Conservation (phyloP, 37 sponge, comb jelly and placozoan genomes). For the Diacarnus erythraeanus region DNA sequence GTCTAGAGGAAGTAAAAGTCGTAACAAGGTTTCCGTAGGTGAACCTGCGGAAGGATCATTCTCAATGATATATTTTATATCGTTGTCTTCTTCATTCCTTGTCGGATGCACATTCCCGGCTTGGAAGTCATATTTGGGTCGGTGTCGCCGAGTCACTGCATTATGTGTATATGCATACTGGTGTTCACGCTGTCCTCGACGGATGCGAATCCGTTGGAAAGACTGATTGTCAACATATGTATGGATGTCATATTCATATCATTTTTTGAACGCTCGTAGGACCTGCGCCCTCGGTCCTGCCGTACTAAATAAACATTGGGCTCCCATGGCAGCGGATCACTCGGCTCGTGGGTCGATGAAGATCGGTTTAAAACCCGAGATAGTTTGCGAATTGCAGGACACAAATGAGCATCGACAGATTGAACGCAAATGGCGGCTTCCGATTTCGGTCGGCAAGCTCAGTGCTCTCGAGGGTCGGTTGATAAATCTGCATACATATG, state of each 20-base stretch:
- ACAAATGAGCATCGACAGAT: constrained; percentile 92
- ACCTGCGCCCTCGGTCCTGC: too few relatives aligned
- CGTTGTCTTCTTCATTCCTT: too few relatives aligned
- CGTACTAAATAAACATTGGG: too few relatives aligned
- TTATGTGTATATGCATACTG: too few relatives aligned
- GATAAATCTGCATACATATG: constrained; percentile 8
- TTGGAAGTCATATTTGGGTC: too few relatives aligned
- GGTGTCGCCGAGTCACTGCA: too few relatives aligned
- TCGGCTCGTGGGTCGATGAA: constrained; percentile 90
- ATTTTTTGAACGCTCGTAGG: too few relatives aligned
- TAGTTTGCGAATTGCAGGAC: constrained; percentile 91
- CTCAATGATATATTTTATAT: too few relatives aligned
- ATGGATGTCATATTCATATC: too few relatives aligned
- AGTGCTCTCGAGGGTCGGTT: constrained; percentile 74
- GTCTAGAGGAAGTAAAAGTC: constrained; percentile 77
- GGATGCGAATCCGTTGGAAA: constrained; percentile 3
- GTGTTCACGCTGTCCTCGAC: constrained; percentile 2
- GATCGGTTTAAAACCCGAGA: constrained; percentile 87
- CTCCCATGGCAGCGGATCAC: constrained; percentile 86
- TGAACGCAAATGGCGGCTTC: constrained; percentile 85
- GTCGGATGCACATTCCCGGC: too few relatives aligned
- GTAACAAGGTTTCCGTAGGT: constrained; percentile 83
- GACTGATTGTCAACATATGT: too few relatives aligned
- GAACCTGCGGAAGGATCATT: constrained; percentile 70
- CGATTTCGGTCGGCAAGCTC: constrained; percentile 28